Evolutionary conservation across 1,140 invertebrate species (phyloP).

Genomic region (Procambarus clarkii): DNA sequence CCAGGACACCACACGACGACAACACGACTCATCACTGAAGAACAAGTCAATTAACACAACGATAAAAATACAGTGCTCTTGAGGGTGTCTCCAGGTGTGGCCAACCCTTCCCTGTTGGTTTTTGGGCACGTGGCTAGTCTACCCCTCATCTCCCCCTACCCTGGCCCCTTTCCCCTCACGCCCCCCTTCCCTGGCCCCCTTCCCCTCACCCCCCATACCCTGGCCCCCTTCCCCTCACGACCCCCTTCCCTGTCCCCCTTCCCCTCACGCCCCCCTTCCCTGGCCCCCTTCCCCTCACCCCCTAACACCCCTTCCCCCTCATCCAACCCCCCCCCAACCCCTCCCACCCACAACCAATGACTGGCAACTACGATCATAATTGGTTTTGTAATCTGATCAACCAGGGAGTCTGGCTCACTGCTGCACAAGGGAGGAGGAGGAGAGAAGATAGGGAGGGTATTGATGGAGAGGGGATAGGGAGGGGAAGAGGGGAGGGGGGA

Average conservation of each 20-base stretch:
- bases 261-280: not conserved
- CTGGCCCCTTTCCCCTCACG: too few species aligned
- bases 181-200: too few species aligned
- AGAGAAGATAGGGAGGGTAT: not conserved
- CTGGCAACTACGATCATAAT: conserved; percentile 51
- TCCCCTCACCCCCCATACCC: too few species aligned
- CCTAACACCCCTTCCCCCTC: not conserved
- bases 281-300: not conserved
- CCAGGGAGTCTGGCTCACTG: conserved; percentile 18
- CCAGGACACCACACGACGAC: too few species aligned
- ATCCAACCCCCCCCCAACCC: not conserved
- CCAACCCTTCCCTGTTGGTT: not conserved
- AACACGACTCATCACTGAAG: too few species aligned
- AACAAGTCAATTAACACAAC: too few species aligned
- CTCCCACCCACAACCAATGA: conserved; percentile 2
- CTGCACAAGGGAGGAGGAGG: not conserved
- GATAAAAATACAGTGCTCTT: not conserved
- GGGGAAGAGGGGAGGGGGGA: not conserved
- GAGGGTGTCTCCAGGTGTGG: not conserved
- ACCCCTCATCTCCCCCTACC: too few species aligned
- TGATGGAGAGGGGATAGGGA: not conserved
- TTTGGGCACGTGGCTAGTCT: conserved; percentile 17
- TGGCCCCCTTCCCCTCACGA: too few species aligned
- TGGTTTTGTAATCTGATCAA: conserved; percentile 66
- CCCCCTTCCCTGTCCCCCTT: not conserved